Base-by-base conservation (phyloP, 2,888 invertebrate species). In the Drosophila koepferae region DNA sequence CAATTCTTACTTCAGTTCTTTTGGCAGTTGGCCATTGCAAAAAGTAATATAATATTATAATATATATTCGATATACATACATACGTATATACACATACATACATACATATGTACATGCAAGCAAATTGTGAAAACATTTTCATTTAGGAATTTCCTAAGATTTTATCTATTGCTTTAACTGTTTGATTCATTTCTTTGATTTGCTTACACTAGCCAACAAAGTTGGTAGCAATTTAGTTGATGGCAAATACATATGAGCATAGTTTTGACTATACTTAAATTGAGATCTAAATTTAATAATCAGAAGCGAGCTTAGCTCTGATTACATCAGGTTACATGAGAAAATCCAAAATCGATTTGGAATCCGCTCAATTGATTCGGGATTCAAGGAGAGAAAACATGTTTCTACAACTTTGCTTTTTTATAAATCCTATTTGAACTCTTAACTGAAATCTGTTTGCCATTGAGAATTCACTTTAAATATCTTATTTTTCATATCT, bases 31-130 rank as follows among this genome's bases (percentile, higher is more conserved):
- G 54, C 72, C 72, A 72, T 71, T 49, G 58, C 43, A 43, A 54
- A 44, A 69, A 79, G 80, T 77, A 77, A 75, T 70, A 75, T 43
- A 55, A 56, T 58, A 65, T 48, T 60, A 49, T 31, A 40, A 40
- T 60, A 38, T 38, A 48, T 53, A 16, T 36, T 20, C 10, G 2
- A 44, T 36, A 46, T 12, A 38, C 23, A 4, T 34, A n/a, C n/a
- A 46, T 14, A 5, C 6, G n/a, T n/a, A 16, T 6, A 28, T 6
- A 54, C 9, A 54, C 0, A 28, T 18, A 12, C 2, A 54, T 2
- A 23, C 7, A 6, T 28, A n/a, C n/a, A 34, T 14, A 54, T 18
- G n/a, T 23, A n/a, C 14, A 10, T 23, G 7, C 7, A 12, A 18
- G 31, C 34, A 7, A 18, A 34, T 38, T 23, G 16, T 38, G 34